Conservation (phyloP, 2,113 vertebrate species). For the Phasianus colchicus region DNA sequence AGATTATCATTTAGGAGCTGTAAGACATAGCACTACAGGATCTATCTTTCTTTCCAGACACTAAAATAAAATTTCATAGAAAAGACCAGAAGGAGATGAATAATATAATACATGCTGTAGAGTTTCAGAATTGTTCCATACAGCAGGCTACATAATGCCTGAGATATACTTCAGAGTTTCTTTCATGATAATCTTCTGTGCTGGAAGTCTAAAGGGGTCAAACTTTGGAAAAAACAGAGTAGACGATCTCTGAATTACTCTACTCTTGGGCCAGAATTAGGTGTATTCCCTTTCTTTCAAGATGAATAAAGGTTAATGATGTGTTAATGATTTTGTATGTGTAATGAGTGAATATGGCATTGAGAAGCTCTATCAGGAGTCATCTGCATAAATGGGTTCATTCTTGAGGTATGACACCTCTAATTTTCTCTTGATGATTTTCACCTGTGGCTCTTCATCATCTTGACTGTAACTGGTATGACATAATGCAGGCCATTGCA, state of each 20-base stretch:
- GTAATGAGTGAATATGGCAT: background rate
- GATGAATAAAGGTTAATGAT: background rate
- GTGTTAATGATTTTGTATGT: background rate
- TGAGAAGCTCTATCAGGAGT: background rate
- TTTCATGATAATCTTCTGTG: background rate
- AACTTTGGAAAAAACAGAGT: background rate
- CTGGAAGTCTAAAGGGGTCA: background rate
- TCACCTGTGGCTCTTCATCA: background rate
- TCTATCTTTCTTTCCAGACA: background rate
- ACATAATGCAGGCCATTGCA: background rate
- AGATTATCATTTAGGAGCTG: background rate
- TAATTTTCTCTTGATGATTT: conserved; percentile 24
- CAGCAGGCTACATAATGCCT: background rate
- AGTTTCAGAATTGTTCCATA: background rate
- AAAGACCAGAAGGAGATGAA: background rate
- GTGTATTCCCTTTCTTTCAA: background rate
- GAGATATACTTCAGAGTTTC: background rate
- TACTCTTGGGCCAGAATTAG: background rate
- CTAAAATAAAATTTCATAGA: background rate
- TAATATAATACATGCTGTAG: background rate
- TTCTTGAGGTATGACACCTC: conserved; percentile 9
- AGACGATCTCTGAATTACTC: background rate
- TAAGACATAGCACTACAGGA: fast-evolving
- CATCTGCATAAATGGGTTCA: background rate
- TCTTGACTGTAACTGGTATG: background rate